Conservation (phyloP, 2,113 vertebrate genomes). For the Colius striatus region DNA sequence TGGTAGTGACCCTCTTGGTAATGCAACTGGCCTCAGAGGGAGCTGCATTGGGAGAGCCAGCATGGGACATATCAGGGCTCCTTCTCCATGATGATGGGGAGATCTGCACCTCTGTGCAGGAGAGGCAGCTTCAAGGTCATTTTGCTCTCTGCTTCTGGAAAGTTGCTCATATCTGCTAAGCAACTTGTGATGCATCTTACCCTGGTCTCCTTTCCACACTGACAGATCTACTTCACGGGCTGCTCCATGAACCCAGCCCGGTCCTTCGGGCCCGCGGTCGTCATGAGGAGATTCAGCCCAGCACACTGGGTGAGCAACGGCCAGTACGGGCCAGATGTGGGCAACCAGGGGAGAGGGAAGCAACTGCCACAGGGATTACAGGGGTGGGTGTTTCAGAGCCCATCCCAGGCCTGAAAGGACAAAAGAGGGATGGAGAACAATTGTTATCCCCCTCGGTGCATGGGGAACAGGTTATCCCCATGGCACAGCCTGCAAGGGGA, state of each 20-base stretch:
- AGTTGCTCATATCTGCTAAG: rapidly evolving
- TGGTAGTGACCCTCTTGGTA: no score
- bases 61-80: rapidly evolving
- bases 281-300: constrained; percentile 71
- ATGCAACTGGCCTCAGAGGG: rapidly evolving
- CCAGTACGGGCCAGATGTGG: no score
- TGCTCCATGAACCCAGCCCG: constrained; percentile 86
- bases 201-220: not conserved
- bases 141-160: not conserved
- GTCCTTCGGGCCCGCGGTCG: constrained; percentile 77
- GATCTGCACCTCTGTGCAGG: not conserved
- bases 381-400: not conserved
- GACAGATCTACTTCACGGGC: constrained; percentile 82
- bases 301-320: constrained; percentile 77
- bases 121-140: rapidly evolving
- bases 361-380: rapidly evolving
- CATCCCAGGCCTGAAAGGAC: not conserved
- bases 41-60: not conserved
- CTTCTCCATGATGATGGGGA: rapidly evolving
- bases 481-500: not conserved
- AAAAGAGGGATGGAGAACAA: not conserved
- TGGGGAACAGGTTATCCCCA: not conserved
- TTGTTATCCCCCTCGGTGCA: not conserved
- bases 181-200: not conserved
- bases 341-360: not conserved